Percentiles rank a stretch among this genome's conserved stretches.
phyloP scores from a whole-genome alignment of 2,888 invertebrate genomes.

The Hemithea aestivaria region DNA sequence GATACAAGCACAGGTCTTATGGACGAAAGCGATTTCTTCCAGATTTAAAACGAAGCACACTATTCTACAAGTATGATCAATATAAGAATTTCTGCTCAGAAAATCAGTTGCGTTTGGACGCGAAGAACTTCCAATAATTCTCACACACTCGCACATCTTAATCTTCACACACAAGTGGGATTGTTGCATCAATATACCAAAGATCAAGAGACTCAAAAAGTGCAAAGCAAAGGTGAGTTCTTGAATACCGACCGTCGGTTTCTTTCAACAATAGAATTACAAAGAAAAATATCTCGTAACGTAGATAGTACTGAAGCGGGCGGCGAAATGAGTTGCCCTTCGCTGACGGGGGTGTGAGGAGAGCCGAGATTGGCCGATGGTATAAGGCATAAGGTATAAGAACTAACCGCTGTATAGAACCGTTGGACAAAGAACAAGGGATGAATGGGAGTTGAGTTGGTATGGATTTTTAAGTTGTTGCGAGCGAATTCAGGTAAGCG shows the following conservation, averaged over 20 bases:
- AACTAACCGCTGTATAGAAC: constrained; percentile 5
- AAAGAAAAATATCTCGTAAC: constrained; percentile 73
- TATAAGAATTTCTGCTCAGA: too few relatives aligned
- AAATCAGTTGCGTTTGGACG: too few relatives aligned
- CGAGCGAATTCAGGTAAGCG: too few relatives aligned
- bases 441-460: too few relatives aligned
- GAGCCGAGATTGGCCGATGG: constrained; percentile 52
- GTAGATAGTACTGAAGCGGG: constrained; percentile 66
- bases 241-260: constrained; percentile 46
- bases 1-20: too few relatives aligned
- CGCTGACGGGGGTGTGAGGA: constrained; percentile 72
- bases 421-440: constrained; percentile 8
- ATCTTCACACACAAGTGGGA: too few relatives aligned
- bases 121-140: too few relatives aligned
- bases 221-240: constrained; percentile 15
- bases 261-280: constrained; percentile 68
- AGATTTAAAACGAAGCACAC: too few relatives aligned
- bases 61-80: too few relatives aligned
- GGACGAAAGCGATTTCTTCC: too few relatives aligned
- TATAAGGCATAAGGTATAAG: constrained; percentile 24
- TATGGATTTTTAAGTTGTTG: too few relatives aligned
- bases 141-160: too few relatives aligned
- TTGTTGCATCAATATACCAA: background rate
- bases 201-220: constrained; percentile 14
- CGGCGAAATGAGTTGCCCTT: constrained; percentile 76